Percentiles rank a stretch among this genome's conserved stretches.
These are phyloP conservation scores for Meriones psammophilus DNA, from an alignment of 2,797 vertebrate species.

Conservation along the genomic window DNA sequence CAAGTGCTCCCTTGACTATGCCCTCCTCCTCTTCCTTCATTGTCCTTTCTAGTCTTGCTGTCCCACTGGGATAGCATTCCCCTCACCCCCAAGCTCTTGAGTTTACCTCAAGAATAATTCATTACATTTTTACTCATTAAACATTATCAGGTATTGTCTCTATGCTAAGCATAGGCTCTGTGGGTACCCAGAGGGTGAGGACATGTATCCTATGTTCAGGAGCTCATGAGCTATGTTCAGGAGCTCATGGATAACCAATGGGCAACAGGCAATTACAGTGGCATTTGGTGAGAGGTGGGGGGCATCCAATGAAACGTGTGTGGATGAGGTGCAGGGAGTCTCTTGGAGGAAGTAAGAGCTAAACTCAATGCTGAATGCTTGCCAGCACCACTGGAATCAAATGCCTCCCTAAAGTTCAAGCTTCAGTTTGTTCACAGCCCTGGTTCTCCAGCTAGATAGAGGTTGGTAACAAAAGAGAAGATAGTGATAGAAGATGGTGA, in stretches of 20 bases:
- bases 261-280: not conserved
- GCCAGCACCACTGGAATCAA: not conserved
- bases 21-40: not conserved
- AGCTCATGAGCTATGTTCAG: not conserved
- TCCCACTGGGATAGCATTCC: not conserved
- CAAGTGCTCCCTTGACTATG: not conserved
- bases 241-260: not conserved
- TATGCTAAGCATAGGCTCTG: not conserved
- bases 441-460: not conserved
- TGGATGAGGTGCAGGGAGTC: not conserved
- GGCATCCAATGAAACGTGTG: not conserved
- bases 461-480: not conserved
- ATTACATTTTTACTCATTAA: not conserved
- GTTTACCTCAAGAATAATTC: not conserved
- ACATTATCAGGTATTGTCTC: not conserved
- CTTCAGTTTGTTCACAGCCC: not conserved
- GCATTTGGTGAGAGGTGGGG: not conserved
- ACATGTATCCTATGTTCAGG: rapidly evolving
- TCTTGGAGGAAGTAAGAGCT: not conserved
- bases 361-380: not conserved
- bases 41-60: not conserved
- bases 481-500: not conserved
- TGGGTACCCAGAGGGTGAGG: not conserved
- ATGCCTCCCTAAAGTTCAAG: not conserved
- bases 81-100: not conserved